Percentiles rank a stretch among this genome's conserved stretches.
phyloP scores from a whole-genome alignment of 2,888 invertebrate genomes.

The Catocala nupta region DNA sequence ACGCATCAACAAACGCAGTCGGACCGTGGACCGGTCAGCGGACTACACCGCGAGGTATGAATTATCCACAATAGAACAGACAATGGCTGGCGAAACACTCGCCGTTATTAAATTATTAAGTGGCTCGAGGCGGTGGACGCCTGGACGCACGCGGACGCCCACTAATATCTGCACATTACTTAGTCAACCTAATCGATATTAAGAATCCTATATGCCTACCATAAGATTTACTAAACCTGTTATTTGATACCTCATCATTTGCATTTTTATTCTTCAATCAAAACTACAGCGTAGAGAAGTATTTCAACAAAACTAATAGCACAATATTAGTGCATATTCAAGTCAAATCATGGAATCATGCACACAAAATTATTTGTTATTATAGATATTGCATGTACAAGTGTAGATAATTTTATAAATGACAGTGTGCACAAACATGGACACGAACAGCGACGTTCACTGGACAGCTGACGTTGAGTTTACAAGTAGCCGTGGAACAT shows the following conservation, averaged over 20 bases:
- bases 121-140: constrained; percentile 56
- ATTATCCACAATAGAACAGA: constrained; percentile 68
- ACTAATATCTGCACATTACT: constrained; percentile 44
- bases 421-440: constrained; percentile 16
- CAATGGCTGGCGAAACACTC: constrained; percentile 66
- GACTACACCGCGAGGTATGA: constrained; percentile 66
- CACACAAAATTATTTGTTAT: background rate
- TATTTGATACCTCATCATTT: too few species aligned
- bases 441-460: constrained; percentile 4
- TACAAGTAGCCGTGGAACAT: too few species aligned
- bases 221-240: too few species aligned
- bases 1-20: constrained; percentile 71
- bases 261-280: too few species aligned
- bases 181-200: constrained; percentile 34
- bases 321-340: too few species aligned
- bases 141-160: constrained; percentile 15
- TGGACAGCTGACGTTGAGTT: too few species aligned
- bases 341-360: constrained; percentile 3
- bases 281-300: too few species aligned
- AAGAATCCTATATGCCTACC: constrained; percentile 10
- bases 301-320: too few species aligned
- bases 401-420: constrained; percentile 33
- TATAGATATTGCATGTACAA: constrained; percentile 21
- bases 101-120: constrained; percentile 78
- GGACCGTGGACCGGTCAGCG: constrained; percentile 65